A percentile compares a stretch with the other conserved stretches of the same genome.
Conservation (phyloP, 2,888 invertebrate species). For the Colostygia pectinataria region DNA sequence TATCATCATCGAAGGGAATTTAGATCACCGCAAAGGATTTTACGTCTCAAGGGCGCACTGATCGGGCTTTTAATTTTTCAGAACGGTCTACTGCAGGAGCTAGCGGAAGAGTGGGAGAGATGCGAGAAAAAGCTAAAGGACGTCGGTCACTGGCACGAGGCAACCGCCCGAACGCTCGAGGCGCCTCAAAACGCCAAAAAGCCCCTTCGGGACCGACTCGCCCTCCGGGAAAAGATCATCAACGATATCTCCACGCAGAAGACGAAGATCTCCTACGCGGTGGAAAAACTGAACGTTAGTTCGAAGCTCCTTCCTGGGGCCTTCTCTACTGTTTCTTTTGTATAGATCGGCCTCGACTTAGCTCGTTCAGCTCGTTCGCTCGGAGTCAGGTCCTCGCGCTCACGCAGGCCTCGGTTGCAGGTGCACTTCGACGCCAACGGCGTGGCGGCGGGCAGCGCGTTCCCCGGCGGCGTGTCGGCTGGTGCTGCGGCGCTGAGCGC, state of each 20-base stretch:
- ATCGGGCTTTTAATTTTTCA: conserved; percentile 63
- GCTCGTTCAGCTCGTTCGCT: too few relatives aligned
- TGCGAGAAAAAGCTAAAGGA: conserved; percentile 97
- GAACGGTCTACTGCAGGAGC: conserved; percentile 94
- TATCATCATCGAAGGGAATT: conserved; percentile 27
- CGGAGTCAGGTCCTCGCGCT: too few relatives aligned
- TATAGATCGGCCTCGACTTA: neutral
- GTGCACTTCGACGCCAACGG: conserved; percentile 95
- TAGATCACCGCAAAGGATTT: neutral
- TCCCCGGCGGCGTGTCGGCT: conserved; percentile 86
- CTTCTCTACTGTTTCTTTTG: neutral
- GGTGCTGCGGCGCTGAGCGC: conserved; percentile 87
- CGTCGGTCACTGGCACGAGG: conserved; percentile 94
- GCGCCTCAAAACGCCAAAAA: conserved; percentile 93
- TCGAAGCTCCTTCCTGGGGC: neutral
- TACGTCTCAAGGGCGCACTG: conserved; percentile 1
- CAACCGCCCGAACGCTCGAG: conserved; percentile 89
- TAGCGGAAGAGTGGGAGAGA: conserved; percentile 97
- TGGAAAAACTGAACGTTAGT: conserved; percentile 94
- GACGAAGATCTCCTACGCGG: conserved; percentile 93
- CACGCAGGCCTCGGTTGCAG: conserved; percentile 59
- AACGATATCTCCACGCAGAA: conserved; percentile 95
- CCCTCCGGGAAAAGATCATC: conserved; percentile 91
- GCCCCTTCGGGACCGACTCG: conserved; percentile 93
- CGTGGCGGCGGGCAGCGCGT: conserved; percentile 90